Percentiles rank a stretch among this genome's conserved stretches.
phyloP scores from a whole-genome alignment of 53 echinoderm and acorn worm genomes.

The Hippasteria phrygiana region DNA sequence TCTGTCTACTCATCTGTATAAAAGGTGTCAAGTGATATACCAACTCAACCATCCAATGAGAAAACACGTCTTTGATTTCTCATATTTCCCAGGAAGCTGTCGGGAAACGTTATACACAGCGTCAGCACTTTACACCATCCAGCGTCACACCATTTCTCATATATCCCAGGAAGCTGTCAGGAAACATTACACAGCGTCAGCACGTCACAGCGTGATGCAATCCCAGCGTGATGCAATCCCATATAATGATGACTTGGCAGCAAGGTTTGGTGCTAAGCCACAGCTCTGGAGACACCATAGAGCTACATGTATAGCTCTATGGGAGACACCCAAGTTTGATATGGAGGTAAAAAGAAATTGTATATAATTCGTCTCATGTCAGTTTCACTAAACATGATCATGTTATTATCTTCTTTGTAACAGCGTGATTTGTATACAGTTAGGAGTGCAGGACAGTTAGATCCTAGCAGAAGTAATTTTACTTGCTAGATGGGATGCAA shows the following conservation, averaged over 20 bases:
- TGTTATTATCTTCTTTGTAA: too few species aligned
- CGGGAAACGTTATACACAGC: slow-evolving; percentile 66
- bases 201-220: slow-evolving; percentile 92
- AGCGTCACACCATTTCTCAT: not conserved
- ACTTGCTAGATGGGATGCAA: too few species aligned
- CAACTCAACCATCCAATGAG: too few species aligned
- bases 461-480: too few species aligned
- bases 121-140: slow-evolving; percentile 89
- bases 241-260: slow-evolving; percentile 80
- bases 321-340: slow-evolving; percentile 85
- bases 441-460: too few species aligned
- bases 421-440: too few species aligned
- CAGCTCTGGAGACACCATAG: slow-evolving; percentile 85
- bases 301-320: too few species aligned
- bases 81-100: slow-evolving; percentile 59
- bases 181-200: slow-evolving; percentile 75
- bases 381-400: too few species aligned
- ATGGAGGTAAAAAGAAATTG: slow-evolving; percentile 71
- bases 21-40: too few species aligned
- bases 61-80: too few species aligned
- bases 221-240: slow-evolving; percentile 88
- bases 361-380: not conserved
- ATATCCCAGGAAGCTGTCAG: slow-evolving; percentile 49
- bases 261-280: slow-evolving; percentile 81
- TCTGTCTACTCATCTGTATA: too few species aligned